Evolutionary conservation across 92 coral and sea anemone genomes (phyloP).

Genomic region (Nematostella vectensis): DNA sequence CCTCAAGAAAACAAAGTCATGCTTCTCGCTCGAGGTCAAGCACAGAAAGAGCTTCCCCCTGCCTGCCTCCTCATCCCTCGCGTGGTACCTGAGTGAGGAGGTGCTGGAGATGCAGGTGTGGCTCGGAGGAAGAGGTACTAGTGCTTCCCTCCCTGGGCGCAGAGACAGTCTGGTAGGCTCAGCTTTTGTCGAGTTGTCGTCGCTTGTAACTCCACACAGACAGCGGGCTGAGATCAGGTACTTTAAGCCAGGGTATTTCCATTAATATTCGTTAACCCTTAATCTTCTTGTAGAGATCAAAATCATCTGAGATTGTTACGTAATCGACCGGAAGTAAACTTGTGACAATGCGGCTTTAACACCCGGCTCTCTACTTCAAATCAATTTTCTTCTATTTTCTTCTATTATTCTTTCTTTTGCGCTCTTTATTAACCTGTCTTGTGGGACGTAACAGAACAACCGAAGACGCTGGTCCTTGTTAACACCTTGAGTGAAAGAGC

Average conservation of each 20-base stretch:
- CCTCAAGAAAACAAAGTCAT: slow-evolving; percentile 34
- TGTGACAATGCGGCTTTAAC: too few species aligned
- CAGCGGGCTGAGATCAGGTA: slow-evolving; percentile 60
- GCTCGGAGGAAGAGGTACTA: slow-evolving; percentile 46
- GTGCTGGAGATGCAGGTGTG: slow-evolving; percentile 82
- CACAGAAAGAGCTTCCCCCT: slow-evolving; percentile 46
- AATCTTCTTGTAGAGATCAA: not conserved
- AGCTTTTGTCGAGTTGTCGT: slow-evolving; percentile 64
- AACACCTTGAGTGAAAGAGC: too few species aligned
- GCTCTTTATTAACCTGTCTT: too few species aligned
- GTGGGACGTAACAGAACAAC: too few species aligned
- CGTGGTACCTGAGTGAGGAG: slow-evolving; percentile 86
- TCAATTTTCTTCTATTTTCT: not conserved
- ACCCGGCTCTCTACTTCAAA: not conserved
- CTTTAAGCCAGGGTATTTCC: not conserved
- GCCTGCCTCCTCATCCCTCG: slow-evolving; percentile 60
- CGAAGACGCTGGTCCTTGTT: too few species aligned
- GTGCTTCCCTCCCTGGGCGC: slow-evolving; percentile 39
- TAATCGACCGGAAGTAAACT: too few species aligned
- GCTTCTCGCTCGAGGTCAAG: slow-evolving; percentile 46
- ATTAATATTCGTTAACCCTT: not conserved
- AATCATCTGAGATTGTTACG: too few species aligned
- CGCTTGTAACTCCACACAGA: slow-evolving; percentile 49
- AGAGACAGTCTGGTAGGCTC: slow-evolving; percentile 93
- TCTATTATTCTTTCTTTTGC: too few species aligned